Evolutionary conservation across 2,113 vertebrate species (phyloP).

Genomic region (Podarcis raffonei): DNA sequence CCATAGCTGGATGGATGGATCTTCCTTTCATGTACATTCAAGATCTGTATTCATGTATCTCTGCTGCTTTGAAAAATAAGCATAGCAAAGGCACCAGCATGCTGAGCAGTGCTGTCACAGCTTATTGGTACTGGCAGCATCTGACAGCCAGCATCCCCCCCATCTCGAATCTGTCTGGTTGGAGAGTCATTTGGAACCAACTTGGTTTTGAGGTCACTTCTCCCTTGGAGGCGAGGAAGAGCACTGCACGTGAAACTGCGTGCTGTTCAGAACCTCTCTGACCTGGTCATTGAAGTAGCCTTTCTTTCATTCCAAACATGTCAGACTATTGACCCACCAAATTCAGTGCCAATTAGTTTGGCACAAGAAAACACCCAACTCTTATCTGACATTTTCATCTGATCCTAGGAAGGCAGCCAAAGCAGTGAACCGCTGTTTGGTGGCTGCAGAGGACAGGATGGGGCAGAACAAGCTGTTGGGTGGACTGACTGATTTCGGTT

Average conservation of each 20-base stretch:
- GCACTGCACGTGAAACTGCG: not conserved
- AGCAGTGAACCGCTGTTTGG: too few relatives aligned
- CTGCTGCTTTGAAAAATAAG: conserved; percentile 65
- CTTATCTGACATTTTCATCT: too few relatives aligned
- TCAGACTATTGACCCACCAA: not conserved
- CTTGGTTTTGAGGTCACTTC: not conserved
- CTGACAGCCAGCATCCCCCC: conserved; percentile 47
- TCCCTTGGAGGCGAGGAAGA: not conserved
- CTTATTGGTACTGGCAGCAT: conserved; percentile 47
- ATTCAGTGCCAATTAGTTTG: too few relatives aligned
- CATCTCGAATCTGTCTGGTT: conserved; percentile 38
- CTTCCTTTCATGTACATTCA: conserved; percentile 60
- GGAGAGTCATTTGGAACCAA: conserved; percentile 58
- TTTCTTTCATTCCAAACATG: not conserved
- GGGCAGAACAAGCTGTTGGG: too few relatives aligned
- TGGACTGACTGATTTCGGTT: too few relatives aligned
- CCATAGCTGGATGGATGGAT: conserved; percentile 53
- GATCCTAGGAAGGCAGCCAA: too few relatives aligned
- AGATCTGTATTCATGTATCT: conserved; percentile 56
- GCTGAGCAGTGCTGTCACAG: conserved; percentile 54
- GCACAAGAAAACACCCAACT: too few relatives aligned
- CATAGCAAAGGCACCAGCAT: conserved; percentile 49
- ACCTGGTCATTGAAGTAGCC: not conserved
- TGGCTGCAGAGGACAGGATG: too few relatives aligned
- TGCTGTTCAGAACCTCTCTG: not conserved